Base-by-base conservation (phyloP, 2,113 vertebrate genomes). In the Tretioscincus oriximinensis region DNA sequence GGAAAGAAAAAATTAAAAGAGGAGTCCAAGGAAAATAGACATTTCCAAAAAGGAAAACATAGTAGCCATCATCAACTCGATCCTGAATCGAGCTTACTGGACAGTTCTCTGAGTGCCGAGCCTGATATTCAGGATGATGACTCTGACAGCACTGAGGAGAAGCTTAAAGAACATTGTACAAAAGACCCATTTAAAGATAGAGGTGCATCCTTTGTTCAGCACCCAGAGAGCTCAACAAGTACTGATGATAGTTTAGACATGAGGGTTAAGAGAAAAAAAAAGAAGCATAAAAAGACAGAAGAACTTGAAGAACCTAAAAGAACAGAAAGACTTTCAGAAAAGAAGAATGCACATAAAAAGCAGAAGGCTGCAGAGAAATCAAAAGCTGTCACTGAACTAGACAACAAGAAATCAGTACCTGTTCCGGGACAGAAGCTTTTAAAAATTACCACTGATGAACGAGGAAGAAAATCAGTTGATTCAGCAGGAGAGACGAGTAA, bases 251-350 rank as follows among this genome's bases (percentile, higher is more conserved):
- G 66, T n/a, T 26, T 28, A 49, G 93, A 95, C 58, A 18, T 28
- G 60, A 94, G 84, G 49, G 68, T 74, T 85, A 98, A 94, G 90
- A 90, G 87, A 81, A 98, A 93, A 79, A 96, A 94, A 68, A 98
- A 97, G 77, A 96, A 95, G 68, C 91, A 26, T 8, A 96, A 95
- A 83, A 95, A 93, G 74, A 54, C 85, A 89, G 93, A 94, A 76
- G 91, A 92, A 47, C 63, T 1, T n/a, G 92, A 91, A 1, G 93
- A 94, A 16, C 84, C 83, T 16, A 97, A 90, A 86, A 89, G 93
- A 83, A 84, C 86, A n/a, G 96, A 96, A 22, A 63, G 68, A 9
- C 85, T 72, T 61, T 88, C 81, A 8, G 97, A 98, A 68, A 97
- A 94, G 88, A 97, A 94, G 82, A 90, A 45, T 69, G 73, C 88